Conservation (phyloP, 2,888 invertebrate genomes). For the Lasioglossum pauxillum region DNA sequence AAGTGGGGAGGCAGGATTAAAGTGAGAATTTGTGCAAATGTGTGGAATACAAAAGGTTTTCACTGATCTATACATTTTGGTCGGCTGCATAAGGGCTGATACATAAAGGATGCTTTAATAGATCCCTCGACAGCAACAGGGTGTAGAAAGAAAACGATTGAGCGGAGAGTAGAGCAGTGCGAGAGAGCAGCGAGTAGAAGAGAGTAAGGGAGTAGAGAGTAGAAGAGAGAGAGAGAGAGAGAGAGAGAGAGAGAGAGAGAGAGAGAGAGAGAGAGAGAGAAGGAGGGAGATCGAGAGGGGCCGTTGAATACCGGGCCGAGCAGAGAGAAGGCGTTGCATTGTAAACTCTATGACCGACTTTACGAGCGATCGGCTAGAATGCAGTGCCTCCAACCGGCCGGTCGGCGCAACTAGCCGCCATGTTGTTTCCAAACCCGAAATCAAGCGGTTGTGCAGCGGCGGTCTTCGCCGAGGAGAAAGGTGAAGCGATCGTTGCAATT, state of each 20-base stretch:
- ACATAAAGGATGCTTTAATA: too few species aligned
- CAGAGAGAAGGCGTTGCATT: slow-evolving; percentile 61
- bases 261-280: neutral
- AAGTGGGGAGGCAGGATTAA: too few species aligned
- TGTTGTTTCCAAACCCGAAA: slow-evolving; percentile 69
- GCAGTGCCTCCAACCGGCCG: slow-evolving; percentile 56
- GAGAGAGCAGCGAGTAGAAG: neutral
- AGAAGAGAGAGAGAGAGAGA: neutral
- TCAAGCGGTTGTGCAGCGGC: slow-evolving; percentile 52
- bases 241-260: neutral
- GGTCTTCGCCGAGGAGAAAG: slow-evolving; percentile 61
- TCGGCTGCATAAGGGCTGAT: too few species aligned
- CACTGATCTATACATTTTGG: too few species aligned
- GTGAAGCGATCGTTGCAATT: slow-evolving; percentile 48
- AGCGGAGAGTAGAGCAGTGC: neutral
- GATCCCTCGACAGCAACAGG: too few species aligned
- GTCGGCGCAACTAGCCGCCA: slow-evolving; percentile 50
- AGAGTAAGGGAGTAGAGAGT: neutral
- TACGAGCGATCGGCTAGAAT: slow-evolving; percentile 57
- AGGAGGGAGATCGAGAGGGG: slow-evolving; percentile 8
- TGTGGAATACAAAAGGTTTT: too few species aligned
- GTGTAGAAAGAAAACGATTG: neutral
- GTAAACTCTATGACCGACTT: slow-evolving; percentile 66
- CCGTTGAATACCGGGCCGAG: slow-evolving; percentile 22
- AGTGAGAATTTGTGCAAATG: too few species aligned